These are phyloP conservation scores for Macquaria ambigua DNA, from an alignment of 2,113 vertebrate species.

Conservation along the genomic window DNA sequence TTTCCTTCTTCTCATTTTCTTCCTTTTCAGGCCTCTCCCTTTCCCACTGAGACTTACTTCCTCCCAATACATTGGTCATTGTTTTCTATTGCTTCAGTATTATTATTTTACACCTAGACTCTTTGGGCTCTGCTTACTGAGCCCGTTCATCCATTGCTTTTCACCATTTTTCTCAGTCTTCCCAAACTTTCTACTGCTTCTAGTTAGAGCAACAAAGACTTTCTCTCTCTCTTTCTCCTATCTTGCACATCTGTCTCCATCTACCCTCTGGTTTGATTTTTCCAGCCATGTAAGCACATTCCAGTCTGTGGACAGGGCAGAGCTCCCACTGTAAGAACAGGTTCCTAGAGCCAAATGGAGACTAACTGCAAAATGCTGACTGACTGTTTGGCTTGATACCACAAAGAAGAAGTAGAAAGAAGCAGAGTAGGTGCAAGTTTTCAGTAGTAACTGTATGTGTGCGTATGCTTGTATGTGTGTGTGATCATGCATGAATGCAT, in stretches of 20 bases:
- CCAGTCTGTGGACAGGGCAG: slow-evolving; percentile 68
- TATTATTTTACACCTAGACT: slow-evolving; percentile 24
- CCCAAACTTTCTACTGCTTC: slow-evolving; percentile 4
- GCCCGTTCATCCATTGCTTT: neutral
- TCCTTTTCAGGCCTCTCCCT: slow-evolving; percentile 2
- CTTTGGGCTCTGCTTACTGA: neutral
- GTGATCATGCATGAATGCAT: neutral
- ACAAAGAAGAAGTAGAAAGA: slow-evolving; percentile 12
- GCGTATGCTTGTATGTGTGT: neutral
- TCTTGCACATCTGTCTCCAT: slow-evolving; percentile 61
- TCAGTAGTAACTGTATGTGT: neutral
- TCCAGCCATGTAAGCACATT: slow-evolving; percentile 84
- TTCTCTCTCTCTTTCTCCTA: slow-evolving; percentile 4
- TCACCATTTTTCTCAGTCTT: neutral
- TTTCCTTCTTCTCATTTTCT: slow-evolving; percentile 14
- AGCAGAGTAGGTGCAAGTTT: neutral
- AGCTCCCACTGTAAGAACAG: slow-evolving; percentile 70
- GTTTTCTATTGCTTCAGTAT: slow-evolving; percentile 18
- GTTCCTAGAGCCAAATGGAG: slow-evolving; percentile 63
- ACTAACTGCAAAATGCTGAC: slow-evolving; percentile 62
- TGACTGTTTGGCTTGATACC: slow-evolving; percentile 31
- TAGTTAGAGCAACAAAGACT: neutral
- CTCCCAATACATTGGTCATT: neutral
- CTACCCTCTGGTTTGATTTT: slow-evolving; percentile 63
- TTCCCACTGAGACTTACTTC: slow-evolving; percentile 14